Conservation (phyloP, 2,797 vertebrate genomes). For the Ibycter americanus region DNA sequence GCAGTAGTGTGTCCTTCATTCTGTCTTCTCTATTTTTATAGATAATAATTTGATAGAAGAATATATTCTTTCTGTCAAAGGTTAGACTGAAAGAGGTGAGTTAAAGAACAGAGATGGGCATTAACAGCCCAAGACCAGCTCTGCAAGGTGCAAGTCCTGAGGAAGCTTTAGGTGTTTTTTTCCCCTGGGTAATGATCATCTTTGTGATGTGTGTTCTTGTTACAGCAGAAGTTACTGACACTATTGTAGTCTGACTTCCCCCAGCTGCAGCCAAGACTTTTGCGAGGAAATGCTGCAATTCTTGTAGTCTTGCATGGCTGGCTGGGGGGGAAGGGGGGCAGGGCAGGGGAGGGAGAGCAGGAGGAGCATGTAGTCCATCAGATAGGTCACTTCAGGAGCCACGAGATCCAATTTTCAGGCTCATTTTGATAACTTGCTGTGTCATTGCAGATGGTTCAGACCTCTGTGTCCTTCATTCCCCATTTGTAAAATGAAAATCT, state of each 20-base stretch:
- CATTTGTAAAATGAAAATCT: background rate
- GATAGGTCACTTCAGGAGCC: background rate
- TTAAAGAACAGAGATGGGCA: background rate
- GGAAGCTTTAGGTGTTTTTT: background rate
- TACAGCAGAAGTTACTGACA: background rate
- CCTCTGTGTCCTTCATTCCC: background rate
- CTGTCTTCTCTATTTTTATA: background rate
- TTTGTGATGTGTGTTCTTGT: background rate
- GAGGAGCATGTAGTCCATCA: background rate
- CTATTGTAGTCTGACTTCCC: background rate
- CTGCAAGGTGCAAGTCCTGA: background rate
- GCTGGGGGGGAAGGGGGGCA: background rate
- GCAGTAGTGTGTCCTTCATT: background rate
- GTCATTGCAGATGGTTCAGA: background rate
- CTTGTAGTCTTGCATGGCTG: background rate
- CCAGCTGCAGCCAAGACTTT: conserved; percentile 17
- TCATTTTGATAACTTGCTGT: conserved; percentile 9
- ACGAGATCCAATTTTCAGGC: background rate
- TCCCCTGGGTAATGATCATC: background rate
- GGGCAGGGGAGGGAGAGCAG: background rate
- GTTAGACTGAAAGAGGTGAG: background rate
- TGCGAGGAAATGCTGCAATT: background rate
- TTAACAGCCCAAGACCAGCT: background rate
- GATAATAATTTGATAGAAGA: background rate
- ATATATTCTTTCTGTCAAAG: background rate